These are phyloP conservation scores for Terrapene triunguis DNA, from an alignment of 2,113 vertebrate species.

Conservation along the genomic window DNA sequence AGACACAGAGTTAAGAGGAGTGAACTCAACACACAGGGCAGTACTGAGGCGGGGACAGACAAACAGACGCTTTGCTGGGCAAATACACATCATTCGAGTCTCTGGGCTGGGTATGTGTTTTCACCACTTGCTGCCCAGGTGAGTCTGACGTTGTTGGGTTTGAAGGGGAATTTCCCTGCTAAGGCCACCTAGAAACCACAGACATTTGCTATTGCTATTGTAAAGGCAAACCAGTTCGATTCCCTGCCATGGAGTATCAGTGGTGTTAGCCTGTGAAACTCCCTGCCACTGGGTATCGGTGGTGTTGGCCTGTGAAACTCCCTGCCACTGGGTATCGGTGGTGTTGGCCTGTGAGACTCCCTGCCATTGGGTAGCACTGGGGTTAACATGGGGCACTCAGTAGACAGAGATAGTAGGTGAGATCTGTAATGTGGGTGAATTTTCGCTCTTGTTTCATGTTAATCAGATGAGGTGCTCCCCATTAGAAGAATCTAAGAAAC, in stretches of 20 bases:
- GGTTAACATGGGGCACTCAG: not conserved
- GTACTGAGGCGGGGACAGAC: not conserved
- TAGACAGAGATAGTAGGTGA: not conserved
- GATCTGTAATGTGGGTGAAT: not conserved
- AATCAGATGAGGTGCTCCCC: not conserved
- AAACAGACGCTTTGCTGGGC: not conserved
- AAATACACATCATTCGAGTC: not conserved
- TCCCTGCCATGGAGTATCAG: too few species aligned
- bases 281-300: too few species aligned
- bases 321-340: too few species aligned
- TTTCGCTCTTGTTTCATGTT: not conserved
- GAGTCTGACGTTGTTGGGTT: accelerated
- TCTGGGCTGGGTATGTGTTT: not conserved
- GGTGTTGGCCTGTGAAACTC: too few species aligned
- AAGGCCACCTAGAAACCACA: not conserved
- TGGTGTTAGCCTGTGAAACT: too few species aligned
- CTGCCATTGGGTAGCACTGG: too few species aligned
- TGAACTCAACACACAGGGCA: not conserved
- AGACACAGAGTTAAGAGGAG: not conserved
- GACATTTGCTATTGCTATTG: not conserved
- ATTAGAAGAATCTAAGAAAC: not conserved
- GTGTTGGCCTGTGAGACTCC: too few species aligned
- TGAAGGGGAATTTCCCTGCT: not conserved
- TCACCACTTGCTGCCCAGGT: not conserved
- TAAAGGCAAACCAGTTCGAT: not conserved